These are phyloP conservation scores for Zophobas atratus DNA, from an alignment of 1,140 invertebrate genomes.

Conservation along the genomic window DNA sequence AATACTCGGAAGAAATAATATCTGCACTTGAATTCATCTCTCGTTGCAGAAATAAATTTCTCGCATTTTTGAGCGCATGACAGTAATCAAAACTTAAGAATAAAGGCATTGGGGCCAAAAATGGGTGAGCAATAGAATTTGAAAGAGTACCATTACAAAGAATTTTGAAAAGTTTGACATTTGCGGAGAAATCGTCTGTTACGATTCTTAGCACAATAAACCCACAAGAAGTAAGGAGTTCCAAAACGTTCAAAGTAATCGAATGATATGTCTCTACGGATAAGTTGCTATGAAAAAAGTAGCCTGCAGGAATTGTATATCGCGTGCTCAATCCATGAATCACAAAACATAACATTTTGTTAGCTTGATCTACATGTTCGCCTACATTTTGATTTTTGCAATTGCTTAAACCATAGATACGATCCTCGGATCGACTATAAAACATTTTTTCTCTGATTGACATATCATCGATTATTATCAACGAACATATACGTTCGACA, in stretches of 20 bases:
- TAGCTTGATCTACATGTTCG: background rate
- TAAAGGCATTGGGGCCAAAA: background rate
- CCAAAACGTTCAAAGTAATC: slow-evolving; percentile 4
- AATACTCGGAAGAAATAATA: background rate
- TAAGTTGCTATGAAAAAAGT: background rate
- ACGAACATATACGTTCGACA: background rate
- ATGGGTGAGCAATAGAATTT: background rate
- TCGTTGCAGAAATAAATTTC: background rate
- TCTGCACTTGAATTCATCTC: background rate
- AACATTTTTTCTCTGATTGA: background rate
- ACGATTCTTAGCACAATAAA: slow-evolving; percentile 11
- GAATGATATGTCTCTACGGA: background rate
- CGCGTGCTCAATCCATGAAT: background rate
- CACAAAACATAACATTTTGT: slow-evolving; percentile 5
- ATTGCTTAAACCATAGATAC: background rate
- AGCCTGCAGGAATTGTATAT: slow-evolving; percentile 5
- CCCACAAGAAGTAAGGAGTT: slow-evolving; percentile 5
- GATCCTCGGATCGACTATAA: background rate
- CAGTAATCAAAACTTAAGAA: background rate
- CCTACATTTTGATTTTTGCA: background rate
- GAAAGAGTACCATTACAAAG: background rate
- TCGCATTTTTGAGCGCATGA: too few relatives aligned
- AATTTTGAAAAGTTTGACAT: slow-evolving; percentile 10
- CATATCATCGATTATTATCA: slow-evolving; percentile 4
- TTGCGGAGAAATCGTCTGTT: background rate